A percentile compares a stretch with the other conserved stretches of the same genome.
Conservation (phyloP, 1,140 invertebrate genomes). For the Amphibalanus amphitrite region DNA sequence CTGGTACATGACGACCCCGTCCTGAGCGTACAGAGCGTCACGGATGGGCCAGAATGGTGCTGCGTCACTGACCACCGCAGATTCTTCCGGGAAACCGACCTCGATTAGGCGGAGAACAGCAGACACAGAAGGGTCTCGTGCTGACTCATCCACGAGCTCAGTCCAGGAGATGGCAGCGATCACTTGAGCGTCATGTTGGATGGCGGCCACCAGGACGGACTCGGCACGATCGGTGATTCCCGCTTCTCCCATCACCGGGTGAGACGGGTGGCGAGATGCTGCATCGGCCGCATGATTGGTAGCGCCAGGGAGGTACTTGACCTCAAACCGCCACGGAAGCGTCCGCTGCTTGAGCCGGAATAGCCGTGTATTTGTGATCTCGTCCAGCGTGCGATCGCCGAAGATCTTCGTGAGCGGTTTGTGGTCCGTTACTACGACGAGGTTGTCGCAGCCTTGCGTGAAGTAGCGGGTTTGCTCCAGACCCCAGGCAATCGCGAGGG, state of each 20-base stretch:
- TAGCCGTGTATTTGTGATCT: not conserved
- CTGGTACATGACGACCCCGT: not conserved
- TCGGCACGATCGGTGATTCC: not conserved
- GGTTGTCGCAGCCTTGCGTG: constrained; percentile 6
- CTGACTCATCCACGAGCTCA: too few species aligned
- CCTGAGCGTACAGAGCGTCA: not conserved
- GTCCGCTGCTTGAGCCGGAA: constrained; percentile 5
- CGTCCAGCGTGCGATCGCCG: not conserved
- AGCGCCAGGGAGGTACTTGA: not conserved
- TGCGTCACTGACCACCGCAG: not conserved
- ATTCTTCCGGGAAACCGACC: too few species aligned
- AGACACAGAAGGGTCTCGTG: too few species aligned
- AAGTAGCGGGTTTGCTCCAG: constrained; percentile 8
- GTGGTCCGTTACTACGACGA: constrained; percentile 8
- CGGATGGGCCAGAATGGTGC: not conserved
- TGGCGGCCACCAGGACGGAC: too few species aligned
- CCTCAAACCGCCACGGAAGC: constrained; percentile 5
- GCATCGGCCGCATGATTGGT: not conserved
- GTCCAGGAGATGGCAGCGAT: too few species aligned
- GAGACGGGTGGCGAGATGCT: not conserved
- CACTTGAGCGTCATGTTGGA: too few species aligned
- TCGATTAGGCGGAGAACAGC: too few species aligned
- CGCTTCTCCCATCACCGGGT: too few species aligned
- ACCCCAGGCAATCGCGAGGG: constrained; percentile 11
- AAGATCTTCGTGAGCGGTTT: constrained; percentile 9